A percentile compares a stretch with the other conserved stretches of the same genome.
Conservation (phyloP, 2,797 vertebrate species). For the Hippocampus kuda region DNA sequence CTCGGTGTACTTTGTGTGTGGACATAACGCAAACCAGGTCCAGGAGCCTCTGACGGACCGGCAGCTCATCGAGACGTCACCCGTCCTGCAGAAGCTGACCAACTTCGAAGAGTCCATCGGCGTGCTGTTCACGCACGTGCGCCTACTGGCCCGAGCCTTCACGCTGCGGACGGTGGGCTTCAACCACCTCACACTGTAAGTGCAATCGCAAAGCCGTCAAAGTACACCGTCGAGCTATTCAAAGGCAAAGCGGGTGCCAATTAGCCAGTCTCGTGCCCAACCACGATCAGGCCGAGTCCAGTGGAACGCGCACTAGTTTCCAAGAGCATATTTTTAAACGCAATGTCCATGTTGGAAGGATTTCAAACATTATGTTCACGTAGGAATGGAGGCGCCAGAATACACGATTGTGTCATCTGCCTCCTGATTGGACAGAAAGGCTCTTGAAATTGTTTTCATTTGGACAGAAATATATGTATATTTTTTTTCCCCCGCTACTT, state of each 20-base stretch:
- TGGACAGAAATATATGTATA: too few species aligned
- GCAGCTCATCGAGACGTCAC: conserved; percentile 94
- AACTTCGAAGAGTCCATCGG: conserved; percentile 89
- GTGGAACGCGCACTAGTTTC: too few species aligned
- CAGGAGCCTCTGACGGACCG: conserved; percentile 92
- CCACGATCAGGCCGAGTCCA: too few species aligned
- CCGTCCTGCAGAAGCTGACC: conserved; percentile 91
- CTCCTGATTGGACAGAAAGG: too few species aligned
- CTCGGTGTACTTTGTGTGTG: background rate
- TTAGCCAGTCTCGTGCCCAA: too few species aligned
- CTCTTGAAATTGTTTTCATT: too few species aligned
- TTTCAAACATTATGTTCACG: too few species aligned
- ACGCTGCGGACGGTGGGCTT: conserved; percentile 96
- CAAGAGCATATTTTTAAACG: too few species aligned
- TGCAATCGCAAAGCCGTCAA: background rate
- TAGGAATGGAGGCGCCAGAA: too few species aligned
- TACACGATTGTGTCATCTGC: too few species aligned
- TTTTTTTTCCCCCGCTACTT: background rate
- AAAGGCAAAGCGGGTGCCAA: too few species aligned
- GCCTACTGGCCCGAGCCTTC: conserved; percentile 89
- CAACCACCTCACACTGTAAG: conserved; percentile 98
- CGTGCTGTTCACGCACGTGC: conserved; percentile 88
- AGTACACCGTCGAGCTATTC: background rate
- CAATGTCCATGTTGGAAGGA: too few species aligned
- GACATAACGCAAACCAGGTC: conserved; percentile 59